Evolutionary conservation across 2,888 invertebrate genomes (phyloP).

Genomic region (Dolichomitus sp.): DNA sequence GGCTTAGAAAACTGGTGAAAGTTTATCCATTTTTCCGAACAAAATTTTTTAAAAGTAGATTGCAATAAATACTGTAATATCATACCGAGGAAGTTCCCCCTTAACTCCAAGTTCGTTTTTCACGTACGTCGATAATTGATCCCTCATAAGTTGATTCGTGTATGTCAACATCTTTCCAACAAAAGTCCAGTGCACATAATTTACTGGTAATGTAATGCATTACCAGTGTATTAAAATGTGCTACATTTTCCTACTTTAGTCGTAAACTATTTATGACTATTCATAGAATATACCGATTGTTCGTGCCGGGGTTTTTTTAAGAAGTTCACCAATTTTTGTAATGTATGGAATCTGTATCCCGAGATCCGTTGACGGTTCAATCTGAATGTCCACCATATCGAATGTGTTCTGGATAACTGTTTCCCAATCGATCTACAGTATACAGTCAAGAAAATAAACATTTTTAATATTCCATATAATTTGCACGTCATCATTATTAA

Average conservation of each 20-base stretch:
- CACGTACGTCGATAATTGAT: conserved; percentile 38
- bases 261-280: neutral
- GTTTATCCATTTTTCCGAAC: neutral
- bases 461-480: neutral
- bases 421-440: conserved; percentile 43
- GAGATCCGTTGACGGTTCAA: conserved; percentile 12
- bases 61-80: neutral
- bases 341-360: neutral
- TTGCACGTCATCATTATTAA: neutral
- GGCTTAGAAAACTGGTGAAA: neutral
- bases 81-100: conserved; percentile 55
- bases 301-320: conserved; percentile 57
- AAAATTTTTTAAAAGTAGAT: neutral
- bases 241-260: neutral
- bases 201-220: conserved; percentile 56
- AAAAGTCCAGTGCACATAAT: conserved; percentile 72
- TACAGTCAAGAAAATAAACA: neutral
- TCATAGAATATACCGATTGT: conserved; percentile 63
- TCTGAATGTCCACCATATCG: conserved; percentile 42
- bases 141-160: conserved; percentile 57
- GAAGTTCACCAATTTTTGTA: conserved; percentile 43
- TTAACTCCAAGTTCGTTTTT: conserved; percentile 53
- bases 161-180: conserved; percentile 61
- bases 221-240: no score
- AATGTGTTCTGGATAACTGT: conserved; percentile 44